A percentile compares a stretch with the other conserved stretches of the same genome.
Conservation (phyloP, 2,888 invertebrate species). For the Altica lythri region DNA sequence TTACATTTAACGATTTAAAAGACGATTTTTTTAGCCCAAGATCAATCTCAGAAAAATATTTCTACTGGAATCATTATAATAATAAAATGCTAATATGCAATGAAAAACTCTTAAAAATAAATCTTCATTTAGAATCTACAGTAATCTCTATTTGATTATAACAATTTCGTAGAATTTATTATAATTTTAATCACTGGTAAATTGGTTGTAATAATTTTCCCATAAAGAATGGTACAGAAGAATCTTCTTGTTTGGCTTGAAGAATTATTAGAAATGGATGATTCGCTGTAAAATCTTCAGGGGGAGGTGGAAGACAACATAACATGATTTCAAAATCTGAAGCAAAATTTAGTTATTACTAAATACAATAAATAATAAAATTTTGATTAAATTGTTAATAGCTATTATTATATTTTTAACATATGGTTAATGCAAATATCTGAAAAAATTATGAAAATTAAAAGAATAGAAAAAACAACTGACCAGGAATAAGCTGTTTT, state of each 20-base stretch:
- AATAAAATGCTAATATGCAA: neutral
- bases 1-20: no score
- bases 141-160: neutral
- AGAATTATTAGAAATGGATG: constrained; percentile 23
- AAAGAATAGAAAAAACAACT: neutral
- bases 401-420: neutral
- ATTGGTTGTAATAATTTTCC: neutral
- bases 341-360: constrained; percentile 8
- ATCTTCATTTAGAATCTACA: neutral
- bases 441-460: neutral
- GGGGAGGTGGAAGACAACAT: constrained; percentile 15
- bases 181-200: neutral
- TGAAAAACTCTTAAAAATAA: neutral
- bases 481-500: neutral
- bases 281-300: constrained; percentile 19
- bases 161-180: neutral
- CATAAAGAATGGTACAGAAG: neutral
- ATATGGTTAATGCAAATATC: neutral
- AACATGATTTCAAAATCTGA: constrained; percentile 20
- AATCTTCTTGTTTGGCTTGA: neutral
- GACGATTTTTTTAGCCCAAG: no score
- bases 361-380: neutral
- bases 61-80: neutral
- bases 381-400: neutral
- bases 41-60: neutral